phyloP scores from a whole-genome alignment of 2,797 vertebrate species.

The Anguilla obscura region DNA sequence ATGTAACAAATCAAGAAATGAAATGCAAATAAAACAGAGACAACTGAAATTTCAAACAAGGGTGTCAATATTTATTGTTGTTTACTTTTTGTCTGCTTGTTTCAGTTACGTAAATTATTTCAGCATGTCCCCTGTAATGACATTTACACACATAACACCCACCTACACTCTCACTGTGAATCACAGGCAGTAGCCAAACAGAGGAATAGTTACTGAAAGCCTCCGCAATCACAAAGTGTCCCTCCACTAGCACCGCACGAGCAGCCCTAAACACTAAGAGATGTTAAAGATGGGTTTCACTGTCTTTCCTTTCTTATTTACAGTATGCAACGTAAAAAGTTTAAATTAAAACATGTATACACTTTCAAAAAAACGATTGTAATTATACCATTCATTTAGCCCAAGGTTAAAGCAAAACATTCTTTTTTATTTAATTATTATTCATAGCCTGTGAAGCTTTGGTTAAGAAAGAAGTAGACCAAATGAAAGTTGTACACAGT shows the following conservation, averaged over 20 bases:
- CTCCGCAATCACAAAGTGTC: background rate
- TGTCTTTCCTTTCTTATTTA: constrained; percentile 60
- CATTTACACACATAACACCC: constrained; percentile 69
- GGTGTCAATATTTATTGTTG: constrained; percentile 73
- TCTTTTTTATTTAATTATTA: constrained; percentile 14
- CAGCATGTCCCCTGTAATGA: constrained; percentile 65
- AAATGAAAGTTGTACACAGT: constrained; percentile 42
- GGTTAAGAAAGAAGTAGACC: constrained; percentile 51
- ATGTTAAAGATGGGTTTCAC: constrained; percentile 48
- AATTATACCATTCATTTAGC: background rate
- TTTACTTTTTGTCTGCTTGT: constrained; percentile 58
- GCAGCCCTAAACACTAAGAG: constrained; percentile 44
- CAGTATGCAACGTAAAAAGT: constrained; percentile 64
- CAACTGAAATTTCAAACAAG: constrained; percentile 47
- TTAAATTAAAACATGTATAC: constrained; percentile 38
- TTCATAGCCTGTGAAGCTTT: constrained; percentile 55
- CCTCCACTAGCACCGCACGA: constrained; percentile 18
- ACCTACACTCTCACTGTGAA: constrained; percentile 41
- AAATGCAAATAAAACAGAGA: constrained; percentile 32
- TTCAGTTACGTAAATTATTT: constrained; percentile 67
- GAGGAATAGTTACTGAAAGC: background rate
- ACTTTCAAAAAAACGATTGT: background rate
- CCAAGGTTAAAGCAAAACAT: constrained; percentile 13
- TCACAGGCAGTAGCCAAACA: constrained; percentile 52
- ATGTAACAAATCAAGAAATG: background rate